Evolutionary conservation across 2,113 vertebrate genomes (phyloP).

Genomic region (Prietella phreatophila): DNA sequence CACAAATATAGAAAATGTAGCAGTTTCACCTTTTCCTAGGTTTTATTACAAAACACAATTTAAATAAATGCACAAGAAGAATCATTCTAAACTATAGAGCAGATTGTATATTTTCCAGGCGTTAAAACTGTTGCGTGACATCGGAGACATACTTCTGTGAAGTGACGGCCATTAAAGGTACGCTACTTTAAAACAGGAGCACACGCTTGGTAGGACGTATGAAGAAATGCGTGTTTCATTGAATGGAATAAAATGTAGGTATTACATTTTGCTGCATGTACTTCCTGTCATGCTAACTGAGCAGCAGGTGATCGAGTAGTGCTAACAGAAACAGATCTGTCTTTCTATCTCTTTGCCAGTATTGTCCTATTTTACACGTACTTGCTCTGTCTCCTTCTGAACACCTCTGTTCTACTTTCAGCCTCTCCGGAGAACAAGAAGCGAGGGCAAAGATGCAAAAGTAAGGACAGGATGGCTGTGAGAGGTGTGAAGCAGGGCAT

Average conservation of each 20-base stretch:
- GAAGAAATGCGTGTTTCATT: neutral
- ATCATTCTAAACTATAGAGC: neutral
- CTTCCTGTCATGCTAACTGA: neutral
- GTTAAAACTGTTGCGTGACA: neutral
- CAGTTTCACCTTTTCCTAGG: neutral
- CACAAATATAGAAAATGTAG: neutral
- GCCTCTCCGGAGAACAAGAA: constrained; percentile 3
- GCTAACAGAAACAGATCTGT: constrained; percentile 11
- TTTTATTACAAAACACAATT: neutral
- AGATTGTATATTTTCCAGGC: neutral
- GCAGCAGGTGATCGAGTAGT: neutral
- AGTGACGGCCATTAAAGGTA: neutral
- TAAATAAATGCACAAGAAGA: neutral
- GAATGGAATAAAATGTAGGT: constrained; percentile 7
- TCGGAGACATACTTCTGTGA: neutral
- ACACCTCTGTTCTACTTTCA: constrained; percentile 44
- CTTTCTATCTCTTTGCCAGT: neutral
- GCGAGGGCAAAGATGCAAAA: constrained; percentile 6
- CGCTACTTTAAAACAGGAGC: neutral
- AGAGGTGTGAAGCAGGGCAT: constrained; percentile 22
- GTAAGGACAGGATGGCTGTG: neutral
- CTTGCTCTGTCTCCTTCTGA: constrained; percentile 15
- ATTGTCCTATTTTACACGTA: constrained; percentile 40
- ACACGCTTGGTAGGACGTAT: neutral
- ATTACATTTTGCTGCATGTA: neutral